A percentile compares a stretch with the other conserved stretches of the same genome.
phyloP scores from a whole-genome alignment of 2,888 invertebrate genomes.

The Clivina fossor region DNA sequence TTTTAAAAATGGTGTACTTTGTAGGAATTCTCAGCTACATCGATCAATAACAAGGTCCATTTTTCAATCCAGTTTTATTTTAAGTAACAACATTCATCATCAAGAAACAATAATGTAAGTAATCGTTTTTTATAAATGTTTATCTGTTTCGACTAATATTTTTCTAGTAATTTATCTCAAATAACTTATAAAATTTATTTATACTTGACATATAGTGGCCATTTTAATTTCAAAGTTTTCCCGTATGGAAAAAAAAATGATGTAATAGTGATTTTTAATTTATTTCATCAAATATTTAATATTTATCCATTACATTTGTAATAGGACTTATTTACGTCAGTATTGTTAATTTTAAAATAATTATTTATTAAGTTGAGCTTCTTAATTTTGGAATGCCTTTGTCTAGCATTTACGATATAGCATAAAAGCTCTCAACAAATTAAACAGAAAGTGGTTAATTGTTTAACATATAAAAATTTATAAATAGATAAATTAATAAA shows the following conservation, averaged over 20 bases:
- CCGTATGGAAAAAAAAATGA: slow-evolving; percentile 25
- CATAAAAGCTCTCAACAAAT: slow-evolving; percentile 56
- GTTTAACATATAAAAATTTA: too few species aligned
- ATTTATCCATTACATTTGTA: too few species aligned
- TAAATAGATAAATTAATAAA: neutral
- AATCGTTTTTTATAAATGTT: slow-evolving; percentile 4
- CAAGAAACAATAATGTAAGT: slow-evolving; percentile 29
- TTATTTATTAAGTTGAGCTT: neutral
- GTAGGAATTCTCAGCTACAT: slow-evolving; percentile 27
- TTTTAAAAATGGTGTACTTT: slow-evolving; percentile 33
- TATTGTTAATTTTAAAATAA: slow-evolving; percentile 3
- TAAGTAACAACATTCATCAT: slow-evolving; percentile 9
- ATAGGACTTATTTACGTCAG: too few species aligned
- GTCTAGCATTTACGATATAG: slow-evolving; percentile 13
- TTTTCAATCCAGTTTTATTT: slow-evolving; percentile 30
- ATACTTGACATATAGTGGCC: slow-evolving; percentile 25
- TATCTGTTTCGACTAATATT: slow-evolving; percentile 14
- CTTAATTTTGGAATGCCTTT: slow-evolving; percentile 20
- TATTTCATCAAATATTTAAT: slow-evolving; percentile 4
- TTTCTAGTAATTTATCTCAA: slow-evolving; percentile 5
- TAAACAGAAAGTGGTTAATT: too few species aligned
- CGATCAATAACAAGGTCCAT: slow-evolving; percentile 32
- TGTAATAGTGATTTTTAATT: slow-evolving; percentile 22
- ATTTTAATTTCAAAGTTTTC: slow-evolving; percentile 23
- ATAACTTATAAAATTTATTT: slow-evolving; percentile 14